Base-by-base conservation (phyloP, 2,888 invertebrate genomes). In the Calephelis perditalis region DNA sequence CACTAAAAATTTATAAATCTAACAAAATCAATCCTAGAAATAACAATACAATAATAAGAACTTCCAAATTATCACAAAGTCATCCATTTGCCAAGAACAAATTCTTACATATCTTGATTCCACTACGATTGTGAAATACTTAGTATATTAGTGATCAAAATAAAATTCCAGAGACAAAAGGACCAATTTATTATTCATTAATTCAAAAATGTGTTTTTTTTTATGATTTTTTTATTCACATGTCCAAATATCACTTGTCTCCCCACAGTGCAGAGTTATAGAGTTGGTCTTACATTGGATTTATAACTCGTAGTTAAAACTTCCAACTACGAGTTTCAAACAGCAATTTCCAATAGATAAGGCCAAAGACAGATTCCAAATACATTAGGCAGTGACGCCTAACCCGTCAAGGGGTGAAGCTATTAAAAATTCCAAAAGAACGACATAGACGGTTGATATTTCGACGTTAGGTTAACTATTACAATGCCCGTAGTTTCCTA, bases 281-380 rank as follows among this genome's bases (percentile, higher is more conserved):
- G 77, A 78, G 76, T 76, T 75, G 77, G 84, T 80, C 82, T 83
- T 82, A 84, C 75, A 68, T 65, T 73, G 83, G 86, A 87, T 88
- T 87, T 90, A 89, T 88, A 84, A 83, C 84, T 79, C 81, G 79
- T 88, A 88, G 84, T 88, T 87, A 88, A 86, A 89, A 87, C 82
- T 84, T 84, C 77, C 76, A 81, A 84, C 85, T 83, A 77, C 78
- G 79, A 85, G 84, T 89, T 89, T 74, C 75, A 83, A 89, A 89
- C 86, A 86, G 78, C 87, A 82, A 86, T 89, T 89, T 85, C 80
- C 88, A 82, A 88, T 87, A 86, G 83, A 87, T 87, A 86, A 83
- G 85, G 78, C 84, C 71, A 76, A 75, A 84, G 86, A 87, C 86
- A 88, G 88, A 88, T 89, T 88, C 77, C 82, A 89, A 90, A 89